Base-by-base conservation (phyloP, 2,113 vertebrate genomes). In the Suncus etruscus region DNA sequence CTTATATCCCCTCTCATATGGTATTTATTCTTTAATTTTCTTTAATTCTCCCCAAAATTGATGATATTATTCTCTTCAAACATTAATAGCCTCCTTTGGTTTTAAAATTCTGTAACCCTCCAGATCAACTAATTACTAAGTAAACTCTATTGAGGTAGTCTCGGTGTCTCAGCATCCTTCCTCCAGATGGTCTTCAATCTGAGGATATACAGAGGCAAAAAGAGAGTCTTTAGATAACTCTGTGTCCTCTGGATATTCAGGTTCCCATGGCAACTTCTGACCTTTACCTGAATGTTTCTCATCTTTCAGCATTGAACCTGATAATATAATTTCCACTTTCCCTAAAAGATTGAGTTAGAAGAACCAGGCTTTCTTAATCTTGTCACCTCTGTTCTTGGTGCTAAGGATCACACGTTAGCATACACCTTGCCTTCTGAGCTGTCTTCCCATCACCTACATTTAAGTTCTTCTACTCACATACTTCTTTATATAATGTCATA, bases 21-120 rank as follows among this genome's bases (percentile, higher is more conserved):
- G n/a, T n/a, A 58, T 58, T 18, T 58, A 14, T 18, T 58, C 54
- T 58, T 5, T 58, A 14, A 58, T 58, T 58, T 58, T 58, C 16
- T 58, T 18, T 18, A 58, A 18, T 58, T 58, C 54, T 58, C 16
- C 6, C 54, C n/a, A n/a, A n/a, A n/a, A n/a, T n/a, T n/a, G n/a
- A n/a, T n/a, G n/a, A n/a, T n/a, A n/a, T n/a, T n/a, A n/a, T 5
- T 58, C 54, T 58, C 54, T 58, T 58, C 16, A 58, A 58, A 14
- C 20, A 18, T 58, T 58, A 58, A 58, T 18, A 58, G 6, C 54
- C 12, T 6, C 51, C 16, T 58, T 18, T 58, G 54, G 54, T 58
- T 70, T 86, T 79, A 54, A 91, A 73, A n/a, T 61, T 70, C 20
- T 74, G 12, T 58, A 61, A 20, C 81, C 15, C 82, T 83, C 31